Conservation (phyloP, 2,888 invertebrate species). For the Cephus pygmeus region DNA sequence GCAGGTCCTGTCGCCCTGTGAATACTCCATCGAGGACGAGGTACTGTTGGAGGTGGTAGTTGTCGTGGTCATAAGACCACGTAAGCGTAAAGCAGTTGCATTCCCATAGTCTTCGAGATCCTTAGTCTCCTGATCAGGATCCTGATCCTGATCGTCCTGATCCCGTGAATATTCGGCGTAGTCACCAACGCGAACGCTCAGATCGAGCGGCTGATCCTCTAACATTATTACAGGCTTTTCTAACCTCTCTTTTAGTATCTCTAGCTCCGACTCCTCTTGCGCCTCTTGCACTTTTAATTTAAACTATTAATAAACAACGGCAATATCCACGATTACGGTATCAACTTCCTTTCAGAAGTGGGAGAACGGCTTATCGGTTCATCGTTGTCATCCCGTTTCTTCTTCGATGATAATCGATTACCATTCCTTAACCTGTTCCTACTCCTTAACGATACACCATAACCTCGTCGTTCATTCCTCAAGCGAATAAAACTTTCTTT, state of each 20-base stretch:
- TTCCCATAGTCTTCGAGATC: slow-evolving; percentile 50
- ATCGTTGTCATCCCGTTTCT: not conserved
- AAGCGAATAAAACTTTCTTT: not conserved
- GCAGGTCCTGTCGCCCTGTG: slow-evolving; percentile 70
- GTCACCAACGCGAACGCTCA: slow-evolving; percentile 72
- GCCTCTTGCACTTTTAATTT: not conserved
- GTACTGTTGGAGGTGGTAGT: slow-evolving; percentile 29
- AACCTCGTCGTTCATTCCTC: not conserved
- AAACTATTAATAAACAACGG: not conserved
- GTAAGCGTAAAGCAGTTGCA: slow-evolving; percentile 62
- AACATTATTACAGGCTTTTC: slow-evolving; percentile 46
- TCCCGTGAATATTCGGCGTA: slow-evolving; percentile 54
- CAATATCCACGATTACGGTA: not conserved
- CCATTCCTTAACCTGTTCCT: not conserved
- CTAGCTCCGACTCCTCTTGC: not conserved
- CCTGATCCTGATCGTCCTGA: slow-evolving; percentile 44
- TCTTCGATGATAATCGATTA: not conserved
- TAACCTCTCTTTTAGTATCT: not conserved
- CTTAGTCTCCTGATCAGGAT: slow-evolving; percentile 56
- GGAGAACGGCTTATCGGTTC: not conserved
- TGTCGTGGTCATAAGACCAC: slow-evolving; percentile 34
- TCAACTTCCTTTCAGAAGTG: not conserved
- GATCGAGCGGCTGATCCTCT: slow-evolving; percentile 82
- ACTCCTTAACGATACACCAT: not conserved
- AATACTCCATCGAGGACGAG: slow-evolving; percentile 57